A percentile compares a stretch with the other conserved stretches of the same genome.
phyloP scores from a whole-genome alignment of 2,113 vertebrate species.

The Morone saxatilis region DNA sequence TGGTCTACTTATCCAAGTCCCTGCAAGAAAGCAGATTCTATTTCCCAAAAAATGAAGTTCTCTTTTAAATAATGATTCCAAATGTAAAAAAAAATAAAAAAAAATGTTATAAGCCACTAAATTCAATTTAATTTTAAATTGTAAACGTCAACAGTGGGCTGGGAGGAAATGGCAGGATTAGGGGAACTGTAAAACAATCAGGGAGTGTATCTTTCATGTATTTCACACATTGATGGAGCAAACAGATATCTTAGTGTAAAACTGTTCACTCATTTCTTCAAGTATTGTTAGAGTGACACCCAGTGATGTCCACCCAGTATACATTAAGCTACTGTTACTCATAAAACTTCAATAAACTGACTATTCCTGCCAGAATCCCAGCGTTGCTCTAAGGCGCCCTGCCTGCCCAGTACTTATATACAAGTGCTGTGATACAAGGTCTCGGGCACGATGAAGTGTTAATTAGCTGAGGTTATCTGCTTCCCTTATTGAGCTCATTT shows the following conservation, averaged over 20 bases:
- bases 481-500: conserved; percentile 6
- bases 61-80: too few species aligned
- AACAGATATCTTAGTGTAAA: background rate
- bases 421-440: background rate
- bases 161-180: background rate
- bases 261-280: background rate
- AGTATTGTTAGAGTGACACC: too few species aligned
- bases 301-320: background rate
- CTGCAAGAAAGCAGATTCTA: too few species aligned
- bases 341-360: background rate
- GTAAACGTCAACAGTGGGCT: background rate
- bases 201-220: background rate
- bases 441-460: background rate
- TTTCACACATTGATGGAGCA: background rate
- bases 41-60: too few species aligned
- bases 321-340: background rate
- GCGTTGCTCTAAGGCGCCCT: background rate
- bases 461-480: conserved; percentile 7
- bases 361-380: background rate
- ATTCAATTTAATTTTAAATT: too few species aligned
- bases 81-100: too few species aligned
- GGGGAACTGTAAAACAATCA: background rate
- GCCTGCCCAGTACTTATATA: background rate
- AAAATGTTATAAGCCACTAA: too few species aligned
- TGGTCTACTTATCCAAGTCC: too few species aligned